A percentile compares a stretch with the other conserved stretches of the same genome.
Evolutionary conservation across 2,797 vertebrate genomes (phyloP).

Genomic region (Mallotus villosus): DNA sequence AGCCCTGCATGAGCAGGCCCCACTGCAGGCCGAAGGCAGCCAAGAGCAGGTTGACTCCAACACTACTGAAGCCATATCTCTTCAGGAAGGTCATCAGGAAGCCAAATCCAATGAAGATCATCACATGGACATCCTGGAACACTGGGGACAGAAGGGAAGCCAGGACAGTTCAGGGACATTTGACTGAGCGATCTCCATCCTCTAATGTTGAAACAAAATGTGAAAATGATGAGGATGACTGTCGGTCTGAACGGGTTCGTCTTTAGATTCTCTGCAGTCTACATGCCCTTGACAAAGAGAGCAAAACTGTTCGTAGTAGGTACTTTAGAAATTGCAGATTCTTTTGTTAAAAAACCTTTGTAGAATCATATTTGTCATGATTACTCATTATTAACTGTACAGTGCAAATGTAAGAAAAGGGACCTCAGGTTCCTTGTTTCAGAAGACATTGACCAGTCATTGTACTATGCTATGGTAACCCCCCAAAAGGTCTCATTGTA

Average conservation of each 20-base stretch:
- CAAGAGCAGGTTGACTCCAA: constrained; percentile 89
- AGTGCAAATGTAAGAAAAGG: background rate
- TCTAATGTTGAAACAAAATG: background rate
- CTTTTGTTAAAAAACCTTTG: too few relatives aligned
- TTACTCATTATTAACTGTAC: background rate
- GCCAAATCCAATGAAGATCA: constrained; percentile 97
- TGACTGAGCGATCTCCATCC: background rate
- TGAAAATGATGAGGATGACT: background rate
- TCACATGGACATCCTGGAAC: constrained; percentile 96
- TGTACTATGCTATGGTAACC: constrained; percentile 26
- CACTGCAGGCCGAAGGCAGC: constrained; percentile 95
- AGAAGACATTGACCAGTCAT: constrained; percentile 10
- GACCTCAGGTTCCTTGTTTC: too few relatives aligned
- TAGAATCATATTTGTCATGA: background rate
- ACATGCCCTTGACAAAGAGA: background rate
- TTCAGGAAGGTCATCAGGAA: constrained; percentile 99
- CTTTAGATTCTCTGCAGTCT: background rate
- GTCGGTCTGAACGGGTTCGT: too few relatives aligned
- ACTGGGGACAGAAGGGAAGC: constrained; percentile 66
- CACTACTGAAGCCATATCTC: constrained; percentile 92
- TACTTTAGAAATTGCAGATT: background rate
- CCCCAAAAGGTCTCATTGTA: constrained; percentile 36
- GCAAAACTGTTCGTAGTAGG: background rate
- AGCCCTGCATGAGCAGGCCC: constrained; percentile 84
- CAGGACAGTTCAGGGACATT: constrained; percentile 14